phyloP scores from a whole-genome alignment of 2,888 invertebrate genomes.

The Tribolium freemani region DNA sequence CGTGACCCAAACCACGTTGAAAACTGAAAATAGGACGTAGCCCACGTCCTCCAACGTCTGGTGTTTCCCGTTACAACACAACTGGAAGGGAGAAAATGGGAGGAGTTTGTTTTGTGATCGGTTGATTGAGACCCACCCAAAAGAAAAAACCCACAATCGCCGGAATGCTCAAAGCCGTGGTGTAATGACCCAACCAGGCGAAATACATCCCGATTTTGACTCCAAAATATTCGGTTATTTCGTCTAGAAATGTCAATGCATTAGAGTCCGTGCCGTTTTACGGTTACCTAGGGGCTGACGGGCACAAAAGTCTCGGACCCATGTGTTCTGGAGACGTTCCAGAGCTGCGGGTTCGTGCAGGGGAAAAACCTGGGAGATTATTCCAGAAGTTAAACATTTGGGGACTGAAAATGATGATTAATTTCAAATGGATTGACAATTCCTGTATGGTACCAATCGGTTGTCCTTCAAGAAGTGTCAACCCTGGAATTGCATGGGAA shows the following conservation, averaged over 20 bases:
- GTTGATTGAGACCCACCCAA: slow-evolving; percentile 73
- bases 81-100: slow-evolving; percentile 61
- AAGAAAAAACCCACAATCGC: slow-evolving; percentile 92
- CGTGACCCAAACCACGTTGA: slow-evolving; percentile 97
- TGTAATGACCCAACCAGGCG: slow-evolving; percentile 97
- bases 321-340: slow-evolving; percentile 83
- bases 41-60: slow-evolving; percentile 85
- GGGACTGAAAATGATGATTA: slow-evolving; percentile 76
- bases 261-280: background rate
- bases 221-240: slow-evolving; percentile 93
- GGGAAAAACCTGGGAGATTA: slow-evolving; percentile 91
- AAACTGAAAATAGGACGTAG: slow-evolving; percentile 92
- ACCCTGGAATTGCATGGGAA: slow-evolving; percentile 74
- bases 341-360: slow-evolving; percentile 88
- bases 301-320: slow-evolving; percentile 89
- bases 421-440: slow-evolving; percentile 7
- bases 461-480: slow-evolving; percentile 86
- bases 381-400: slow-evolving; percentile 85
- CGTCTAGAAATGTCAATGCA: slow-evolving; percentile 73
- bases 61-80: slow-evolving; percentile 74
- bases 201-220: slow-evolving; percentile 98
- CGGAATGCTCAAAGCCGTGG: slow-evolving; percentile 90
- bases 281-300: slow-evolving; percentile 84
- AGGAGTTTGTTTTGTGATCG: background rate
- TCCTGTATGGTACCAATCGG: slow-evolving; percentile 75